Conservation (phyloP, 2,797 vertebrate genomes). For the Pteronotus mesoamericanus region DNA sequence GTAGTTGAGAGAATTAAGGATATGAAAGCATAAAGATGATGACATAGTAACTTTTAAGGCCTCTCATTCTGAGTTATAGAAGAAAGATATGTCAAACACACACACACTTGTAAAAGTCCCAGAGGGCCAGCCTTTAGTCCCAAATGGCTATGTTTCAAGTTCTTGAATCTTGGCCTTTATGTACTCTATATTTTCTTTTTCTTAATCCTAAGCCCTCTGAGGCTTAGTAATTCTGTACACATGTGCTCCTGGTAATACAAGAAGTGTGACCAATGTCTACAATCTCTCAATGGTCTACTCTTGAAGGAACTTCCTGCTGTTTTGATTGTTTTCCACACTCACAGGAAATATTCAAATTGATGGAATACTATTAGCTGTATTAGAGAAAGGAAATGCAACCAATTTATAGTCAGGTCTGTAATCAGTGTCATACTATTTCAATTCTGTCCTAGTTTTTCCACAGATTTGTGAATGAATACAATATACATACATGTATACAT, state of each 20-base stretch:
- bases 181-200: neutral
- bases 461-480: neutral
- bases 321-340: neutral
- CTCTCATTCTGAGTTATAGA: neutral
- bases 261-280: neutral
- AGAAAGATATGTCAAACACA: neutral
- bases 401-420: neutral
- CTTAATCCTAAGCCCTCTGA: neutral
- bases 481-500: neutral
- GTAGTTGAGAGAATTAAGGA: neutral
- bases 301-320: neutral
- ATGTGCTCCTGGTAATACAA: neutral
- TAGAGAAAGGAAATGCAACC: neutral
- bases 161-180: neutral
- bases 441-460: neutral
- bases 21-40: neutral
- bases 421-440: neutral
- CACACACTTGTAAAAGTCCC: neutral
- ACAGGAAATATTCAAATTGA: neutral
- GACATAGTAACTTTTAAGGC: neutral
- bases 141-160: neutral
- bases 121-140: neutral
- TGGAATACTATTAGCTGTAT: neutral
- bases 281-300: neutral
- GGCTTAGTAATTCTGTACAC: neutral